A percentile compares a stretch with the other conserved stretches of the same genome.
These are phyloP conservation scores for Copidosoma aretas DNA, from an alignment of 2,888 invertebrate genomes.

Conservation along the genomic window DNA sequence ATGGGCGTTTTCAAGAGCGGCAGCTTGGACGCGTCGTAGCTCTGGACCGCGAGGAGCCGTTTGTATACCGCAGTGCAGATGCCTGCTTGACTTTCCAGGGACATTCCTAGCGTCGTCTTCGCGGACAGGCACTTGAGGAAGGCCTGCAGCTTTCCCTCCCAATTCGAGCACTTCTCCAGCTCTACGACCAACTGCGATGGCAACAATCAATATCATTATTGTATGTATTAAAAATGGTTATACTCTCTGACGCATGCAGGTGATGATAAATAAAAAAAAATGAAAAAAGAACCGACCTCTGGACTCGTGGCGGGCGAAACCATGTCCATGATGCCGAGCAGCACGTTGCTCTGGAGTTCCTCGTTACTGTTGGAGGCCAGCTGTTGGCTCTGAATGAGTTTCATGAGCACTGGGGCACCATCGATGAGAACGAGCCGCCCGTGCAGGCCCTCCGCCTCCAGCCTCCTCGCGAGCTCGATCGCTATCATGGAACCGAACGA, in stretches of 20 bases:
- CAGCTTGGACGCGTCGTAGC: conserved; percentile 62
- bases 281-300: conserved; percentile 50
- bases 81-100: conserved; percentile 57
- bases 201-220: not conserved
- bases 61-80: conserved; percentile 64
- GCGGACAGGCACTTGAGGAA: conserved; percentile 63
- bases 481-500: conserved; percentile 85
- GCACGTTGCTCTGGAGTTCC: conserved; percentile 67
- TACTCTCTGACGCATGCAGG: not conserved
- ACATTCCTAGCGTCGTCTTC: conserved; percentile 50
- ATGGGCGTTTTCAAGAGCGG: conserved; percentile 68
- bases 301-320: conserved; percentile 62
- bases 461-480: conserved; percentile 75
- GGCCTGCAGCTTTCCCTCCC: conserved; percentile 67
- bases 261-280: not conserved
- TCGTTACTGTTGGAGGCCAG: conserved; percentile 62
- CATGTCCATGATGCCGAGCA: conserved; percentile 67
- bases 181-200: conserved; percentile 53
- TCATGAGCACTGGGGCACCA: conserved; percentile 77
- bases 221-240: no score
- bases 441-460: conserved; percentile 73
- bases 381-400: conserved; percentile 65
- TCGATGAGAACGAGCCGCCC: conserved; percentile 80
- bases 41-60: conserved; percentile 66
- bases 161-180: conserved; percentile 65